A percentile compares a stretch with the other conserved stretches of the same genome.
Conservation (phyloP, 2,797 vertebrate genomes). For the Trichosurus vulpecula region DNA sequence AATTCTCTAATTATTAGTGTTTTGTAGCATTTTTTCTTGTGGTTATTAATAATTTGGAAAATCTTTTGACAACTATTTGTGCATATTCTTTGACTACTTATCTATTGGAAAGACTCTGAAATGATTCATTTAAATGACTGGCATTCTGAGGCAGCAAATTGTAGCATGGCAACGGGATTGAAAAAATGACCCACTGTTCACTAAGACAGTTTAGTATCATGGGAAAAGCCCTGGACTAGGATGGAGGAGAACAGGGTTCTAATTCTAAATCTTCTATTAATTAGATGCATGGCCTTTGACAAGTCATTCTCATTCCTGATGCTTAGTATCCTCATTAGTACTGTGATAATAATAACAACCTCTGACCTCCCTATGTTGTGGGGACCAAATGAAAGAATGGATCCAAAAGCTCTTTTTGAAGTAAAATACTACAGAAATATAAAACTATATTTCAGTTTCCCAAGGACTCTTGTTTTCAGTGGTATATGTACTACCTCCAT, state of each 20-base stretch:
- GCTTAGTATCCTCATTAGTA: conserved; percentile 48
- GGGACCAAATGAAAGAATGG: too few relatives aligned
- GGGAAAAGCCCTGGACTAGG: too few relatives aligned
- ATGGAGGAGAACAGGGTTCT: background rate
- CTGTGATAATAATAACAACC: too few relatives aligned
- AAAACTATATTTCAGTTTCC: background rate
- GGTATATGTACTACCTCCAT: background rate
- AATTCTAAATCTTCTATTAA: background rate
- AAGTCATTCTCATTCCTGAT: conserved; percentile 35
- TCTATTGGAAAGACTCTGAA: background rate
- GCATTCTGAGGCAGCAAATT: background rate
- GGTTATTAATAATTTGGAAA: background rate
- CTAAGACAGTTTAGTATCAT: background rate
- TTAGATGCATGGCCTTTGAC: background rate
- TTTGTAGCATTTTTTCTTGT: background rate
- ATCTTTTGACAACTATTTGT: background rate
- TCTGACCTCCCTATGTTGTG: too few relatives aligned
- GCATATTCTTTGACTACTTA: background rate
- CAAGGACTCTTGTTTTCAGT: background rate
- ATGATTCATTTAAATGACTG: background rate
- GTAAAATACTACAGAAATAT: background rate
- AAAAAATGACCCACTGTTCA: background rate
- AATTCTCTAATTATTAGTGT: background rate
- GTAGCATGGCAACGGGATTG: background rate
- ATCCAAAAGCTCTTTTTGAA: background rate